Percentiles rank a stretch among this genome's conserved stretches.
Evolutionary conservation across 2,113 vertebrate species (phyloP).

Genomic region (Otus sunia): DNA sequence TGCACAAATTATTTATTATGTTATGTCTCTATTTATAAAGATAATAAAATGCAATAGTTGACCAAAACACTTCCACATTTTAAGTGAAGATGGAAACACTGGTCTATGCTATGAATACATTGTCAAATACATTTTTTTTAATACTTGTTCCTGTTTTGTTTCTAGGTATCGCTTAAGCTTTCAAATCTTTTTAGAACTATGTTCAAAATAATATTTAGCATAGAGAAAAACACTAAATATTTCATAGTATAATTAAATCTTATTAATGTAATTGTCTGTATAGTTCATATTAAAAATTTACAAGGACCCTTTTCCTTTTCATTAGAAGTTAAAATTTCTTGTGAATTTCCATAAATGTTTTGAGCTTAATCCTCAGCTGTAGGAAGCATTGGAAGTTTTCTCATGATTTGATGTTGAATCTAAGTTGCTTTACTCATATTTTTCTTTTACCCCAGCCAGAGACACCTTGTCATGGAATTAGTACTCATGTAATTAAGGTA

Average conservation of each 20-base stretch:
- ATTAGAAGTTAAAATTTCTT: neutral
- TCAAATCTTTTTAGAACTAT: neutral
- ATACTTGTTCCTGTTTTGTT: neutral
- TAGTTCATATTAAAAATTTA: conserved; percentile 40
- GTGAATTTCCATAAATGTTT: neutral
- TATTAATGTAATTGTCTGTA: conserved; percentile 52
- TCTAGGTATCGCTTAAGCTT: neutral
- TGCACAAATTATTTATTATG: neutral
- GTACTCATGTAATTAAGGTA: neutral
- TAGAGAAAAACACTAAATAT: conserved; percentile 44
- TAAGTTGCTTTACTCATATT: neutral
- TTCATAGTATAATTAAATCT: conserved; percentile 45
- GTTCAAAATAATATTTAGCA: conserved; percentile 12
- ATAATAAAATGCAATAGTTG: neutral
- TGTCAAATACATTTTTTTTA: neutral
- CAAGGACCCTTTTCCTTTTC: neutral
- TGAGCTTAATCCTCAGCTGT: neutral
- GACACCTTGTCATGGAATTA: neutral
- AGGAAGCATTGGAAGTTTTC: neutral
- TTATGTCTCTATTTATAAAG: neutral
- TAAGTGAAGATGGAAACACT: neutral
- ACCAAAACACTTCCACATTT: neutral
- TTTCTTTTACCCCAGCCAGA: neutral
- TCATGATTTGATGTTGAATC: neutral
- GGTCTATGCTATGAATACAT: neutral